Conservation (phyloP, 2,888 invertebrate species). For the Idaea straminata region DNA sequence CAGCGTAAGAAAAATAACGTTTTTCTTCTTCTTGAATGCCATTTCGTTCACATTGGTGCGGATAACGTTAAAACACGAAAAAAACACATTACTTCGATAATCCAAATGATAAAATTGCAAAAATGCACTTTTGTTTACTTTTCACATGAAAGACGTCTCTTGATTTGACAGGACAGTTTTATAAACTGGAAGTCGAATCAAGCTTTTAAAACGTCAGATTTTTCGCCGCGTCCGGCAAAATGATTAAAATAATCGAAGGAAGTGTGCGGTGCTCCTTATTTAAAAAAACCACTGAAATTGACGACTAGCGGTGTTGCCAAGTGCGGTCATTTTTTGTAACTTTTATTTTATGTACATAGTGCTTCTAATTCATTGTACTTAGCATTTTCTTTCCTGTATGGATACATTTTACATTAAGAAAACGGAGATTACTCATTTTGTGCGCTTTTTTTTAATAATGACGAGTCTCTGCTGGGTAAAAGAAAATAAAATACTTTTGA, state of each 20-base stretch:
- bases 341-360: neutral
- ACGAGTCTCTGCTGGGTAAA: too few species aligned
- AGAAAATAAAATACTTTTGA: too few species aligned
- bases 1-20: constrained; percentile 56
- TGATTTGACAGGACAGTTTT: neutral
- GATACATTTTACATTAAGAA: too few species aligned
- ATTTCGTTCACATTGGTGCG: constrained; percentile 26
- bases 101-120: constrained; percentile 1
- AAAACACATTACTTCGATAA: neutral
- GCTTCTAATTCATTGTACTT: neutral
- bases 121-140: neutral
- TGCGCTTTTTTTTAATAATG: too few species aligned
- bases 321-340: neutral
- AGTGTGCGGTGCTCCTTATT: neutral
- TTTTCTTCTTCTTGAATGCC: constrained; percentile 67
- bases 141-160: constrained; percentile 2
- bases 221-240: neutral
- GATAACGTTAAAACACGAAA: constrained; percentile 2
- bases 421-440: too few species aligned
- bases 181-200: neutral
- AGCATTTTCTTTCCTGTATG: too few species aligned
- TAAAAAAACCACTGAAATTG: neutral
- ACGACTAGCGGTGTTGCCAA: neutral
- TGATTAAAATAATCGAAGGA: neutral
- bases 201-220: neutral